Conservation (phyloP, 2,113 vertebrate species). For the Phyllostomus hastatus region DNA sequence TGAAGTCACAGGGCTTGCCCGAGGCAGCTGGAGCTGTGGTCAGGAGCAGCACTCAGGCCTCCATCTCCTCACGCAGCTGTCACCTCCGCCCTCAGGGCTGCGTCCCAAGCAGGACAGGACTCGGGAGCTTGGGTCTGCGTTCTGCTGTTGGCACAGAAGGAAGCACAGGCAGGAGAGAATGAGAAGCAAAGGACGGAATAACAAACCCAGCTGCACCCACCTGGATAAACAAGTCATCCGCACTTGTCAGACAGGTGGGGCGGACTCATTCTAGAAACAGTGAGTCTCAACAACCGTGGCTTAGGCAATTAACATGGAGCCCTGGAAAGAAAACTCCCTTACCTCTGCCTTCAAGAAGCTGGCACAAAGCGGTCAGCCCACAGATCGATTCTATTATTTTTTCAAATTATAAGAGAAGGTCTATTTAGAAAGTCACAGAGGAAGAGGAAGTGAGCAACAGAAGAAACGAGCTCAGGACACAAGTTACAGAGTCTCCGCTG, state of each 20-base stretch:
- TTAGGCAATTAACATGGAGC: not conserved
- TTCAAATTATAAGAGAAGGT: too few relatives aligned
- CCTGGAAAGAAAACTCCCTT: not conserved
- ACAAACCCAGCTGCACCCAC: not conserved
- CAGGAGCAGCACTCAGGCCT: too few relatives aligned
- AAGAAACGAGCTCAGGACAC: too few relatives aligned
- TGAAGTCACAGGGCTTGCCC: not conserved
- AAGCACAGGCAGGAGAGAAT: not conserved
- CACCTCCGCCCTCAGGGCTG: not conserved
- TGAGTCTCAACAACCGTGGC: not conserved
- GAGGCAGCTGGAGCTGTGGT: not conserved
- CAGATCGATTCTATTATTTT: not conserved
- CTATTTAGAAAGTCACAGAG: too few relatives aligned
- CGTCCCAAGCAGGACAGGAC: not conserved
- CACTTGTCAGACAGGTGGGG: not conserved
- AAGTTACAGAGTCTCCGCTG: too few relatives aligned
- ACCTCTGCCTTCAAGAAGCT: not conserved
- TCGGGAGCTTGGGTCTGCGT: not conserved
- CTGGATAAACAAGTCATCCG: not conserved
- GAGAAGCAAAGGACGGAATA: not conserved
- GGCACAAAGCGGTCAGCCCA: not conserved
- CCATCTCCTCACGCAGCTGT: not conserved
- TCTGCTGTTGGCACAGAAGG: not conserved
- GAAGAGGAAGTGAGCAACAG: too few relatives aligned
- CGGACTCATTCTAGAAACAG: conserved; percentile 40